phyloP scores from a whole-genome alignment of 92 coral and sea anemone genomes.

The Epizoanthus stellaris region DNA sequence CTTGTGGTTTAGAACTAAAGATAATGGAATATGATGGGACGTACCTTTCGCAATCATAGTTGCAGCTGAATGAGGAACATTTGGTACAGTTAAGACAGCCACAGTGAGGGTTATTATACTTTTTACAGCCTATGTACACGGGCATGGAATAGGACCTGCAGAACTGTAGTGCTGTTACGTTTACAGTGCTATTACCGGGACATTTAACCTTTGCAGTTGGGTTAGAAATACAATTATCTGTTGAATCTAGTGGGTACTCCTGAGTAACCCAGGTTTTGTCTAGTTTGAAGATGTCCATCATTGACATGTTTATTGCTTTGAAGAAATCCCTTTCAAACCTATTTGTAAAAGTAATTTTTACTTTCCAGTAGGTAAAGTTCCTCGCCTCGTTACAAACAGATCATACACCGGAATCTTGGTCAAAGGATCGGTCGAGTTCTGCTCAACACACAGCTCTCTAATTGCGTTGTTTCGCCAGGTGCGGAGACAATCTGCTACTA shows the following conservation, averaged over 20 bases:
- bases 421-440: neutral
- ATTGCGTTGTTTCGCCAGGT: neutral
- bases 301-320: neutral
- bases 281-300: neutral
- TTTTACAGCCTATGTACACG: neutral
- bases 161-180: neutral
- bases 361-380: neutral
- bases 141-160: constrained; percentile 5
- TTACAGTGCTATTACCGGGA: no score
- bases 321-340: no score
- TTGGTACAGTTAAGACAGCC: neutral
- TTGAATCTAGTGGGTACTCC: neutral
- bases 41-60: no score
- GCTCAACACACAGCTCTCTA: neutral
- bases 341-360: neutral
- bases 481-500: neutral
- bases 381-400: neutral
- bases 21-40: neutral
- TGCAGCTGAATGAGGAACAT: no score
- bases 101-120: neutral
- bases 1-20: neutral
- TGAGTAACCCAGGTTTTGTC: neutral
- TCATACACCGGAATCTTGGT: neutral
- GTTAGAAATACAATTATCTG: neutral
- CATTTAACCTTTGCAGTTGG: neutral